phyloP scores from a whole-genome alignment of 2,797 vertebrate genomes.

The Propithecus deckenii region DNA sequence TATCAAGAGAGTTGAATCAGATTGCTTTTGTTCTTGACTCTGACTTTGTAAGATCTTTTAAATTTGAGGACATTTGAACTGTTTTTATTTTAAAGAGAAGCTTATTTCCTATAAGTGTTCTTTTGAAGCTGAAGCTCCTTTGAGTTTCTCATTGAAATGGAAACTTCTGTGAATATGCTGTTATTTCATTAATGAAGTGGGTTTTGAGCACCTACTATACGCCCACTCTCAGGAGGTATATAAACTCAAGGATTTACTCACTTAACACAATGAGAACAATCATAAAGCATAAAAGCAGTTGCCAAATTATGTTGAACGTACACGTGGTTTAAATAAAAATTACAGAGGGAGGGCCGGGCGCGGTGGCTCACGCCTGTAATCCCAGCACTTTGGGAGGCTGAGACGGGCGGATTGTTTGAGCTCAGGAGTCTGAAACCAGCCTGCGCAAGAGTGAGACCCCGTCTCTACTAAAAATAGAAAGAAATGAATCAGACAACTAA shows the following conservation, averaged over 20 bases:
- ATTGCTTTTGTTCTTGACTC: slow-evolving; percentile 45
- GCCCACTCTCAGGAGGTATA: neutral
- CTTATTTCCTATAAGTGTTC: neutral
- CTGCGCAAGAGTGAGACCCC: too few relatives aligned
- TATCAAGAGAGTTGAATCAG: neutral
- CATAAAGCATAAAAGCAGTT: neutral
- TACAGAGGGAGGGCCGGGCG: neutral
- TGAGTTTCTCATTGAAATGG: slow-evolving; percentile 10
- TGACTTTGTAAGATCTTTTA: slow-evolving; percentile 43
- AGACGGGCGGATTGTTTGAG: too few relatives aligned
- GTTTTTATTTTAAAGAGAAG: slow-evolving; percentile 9
- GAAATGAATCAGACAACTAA: too few relatives aligned
- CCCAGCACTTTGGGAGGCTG: too few relatives aligned
- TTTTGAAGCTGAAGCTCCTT: slow-evolving; percentile 34
- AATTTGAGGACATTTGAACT: slow-evolving; percentile 34
- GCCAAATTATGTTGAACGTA: neutral
- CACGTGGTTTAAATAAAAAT: neutral
- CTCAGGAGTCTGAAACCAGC: too few relatives aligned
- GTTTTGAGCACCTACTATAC: neutral
- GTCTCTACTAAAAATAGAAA: too few relatives aligned
- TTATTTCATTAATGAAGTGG: slow-evolving; percentile 30
- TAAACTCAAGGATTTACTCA: slow-evolving; percentile 1
- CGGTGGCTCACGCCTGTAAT: too few relatives aligned
- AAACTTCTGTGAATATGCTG: slow-evolving; percentile 19
- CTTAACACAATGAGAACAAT: neutral